Evolutionary conservation across 2,113 vertebrate genomes (phyloP), one percentile per base, ranked within the genome.

Genomic region (Gallinago paraguaiae): DNA sequence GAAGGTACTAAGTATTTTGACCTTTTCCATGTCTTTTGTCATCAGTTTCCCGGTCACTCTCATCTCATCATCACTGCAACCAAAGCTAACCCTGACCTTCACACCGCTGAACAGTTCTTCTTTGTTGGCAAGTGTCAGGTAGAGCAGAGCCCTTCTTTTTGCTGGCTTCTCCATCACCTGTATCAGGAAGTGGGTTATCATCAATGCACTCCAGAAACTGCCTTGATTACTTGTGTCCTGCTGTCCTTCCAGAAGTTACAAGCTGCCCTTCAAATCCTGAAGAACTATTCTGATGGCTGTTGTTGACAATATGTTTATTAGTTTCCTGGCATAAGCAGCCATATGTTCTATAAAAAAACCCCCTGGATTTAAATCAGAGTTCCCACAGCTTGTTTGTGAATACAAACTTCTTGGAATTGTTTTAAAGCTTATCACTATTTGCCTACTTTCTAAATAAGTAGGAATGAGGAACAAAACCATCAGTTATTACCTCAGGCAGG

Each of bases 401-500:
- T 61, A 69, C 1, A 4, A 72, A 82, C 61, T 71, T 88, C 76
- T 92, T 96, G 76, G 88, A 94, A 76, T 75, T 88, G 48, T 92
- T 95, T 92, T 84, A 92, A 94, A 96, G 76, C 51, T 94, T 88
- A 84, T 63, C 25, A 17, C 13, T 43, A n/a, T 67, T 94, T 92
- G 60, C 22, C 57, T 88, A 56, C 90, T 88, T 85, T 94, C 76
- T 88, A 96, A 94, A 86, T 51, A 77, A 84, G 72, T 35, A 95
- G 48, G 80, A 88, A 96, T 71, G 92, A 96, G 96, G 93, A 94
- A 96, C 82, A 93, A 90, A 93, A 81, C 5, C 82, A 92, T 19
- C 61, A 59, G 56, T 20, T 88, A 50, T 88, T 93, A 86, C 76
- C 69, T 83, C 56, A 77, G 88, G 93, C 82, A 81, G 79, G 35